phyloP scores from a whole-genome alignment of 2,888 invertebrate species.

The Heliothis peltigera region DNA sequence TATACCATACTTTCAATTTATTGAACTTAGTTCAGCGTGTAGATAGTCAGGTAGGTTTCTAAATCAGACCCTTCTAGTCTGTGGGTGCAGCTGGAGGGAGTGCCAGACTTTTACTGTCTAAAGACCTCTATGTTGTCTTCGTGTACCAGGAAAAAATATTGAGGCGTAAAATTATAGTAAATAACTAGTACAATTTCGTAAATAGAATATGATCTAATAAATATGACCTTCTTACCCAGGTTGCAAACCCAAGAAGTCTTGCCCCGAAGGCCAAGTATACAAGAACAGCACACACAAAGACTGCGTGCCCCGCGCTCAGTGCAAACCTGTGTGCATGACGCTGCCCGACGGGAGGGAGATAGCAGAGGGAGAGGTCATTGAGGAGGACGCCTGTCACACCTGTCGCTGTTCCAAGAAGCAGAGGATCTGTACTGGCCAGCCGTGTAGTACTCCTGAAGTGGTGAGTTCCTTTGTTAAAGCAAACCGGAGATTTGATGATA shows the following conservation, averaged over 20 bases:
- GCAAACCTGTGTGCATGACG: conserved; percentile 92
- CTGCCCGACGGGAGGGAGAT: conserved; percentile 91
- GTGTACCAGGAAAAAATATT: too few species aligned
- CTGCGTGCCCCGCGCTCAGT: conserved; percentile 93
- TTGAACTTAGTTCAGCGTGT: too few species aligned
- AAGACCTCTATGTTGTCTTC: too few species aligned
- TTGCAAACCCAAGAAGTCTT: conserved; percentile 92
- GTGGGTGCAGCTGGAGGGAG: too few species aligned
- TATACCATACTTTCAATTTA: too few species aligned
- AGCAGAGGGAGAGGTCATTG: conserved; percentile 94
- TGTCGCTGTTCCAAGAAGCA: conserved; percentile 94
- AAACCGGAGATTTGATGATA: background rate
- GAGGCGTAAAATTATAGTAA: too few species aligned
- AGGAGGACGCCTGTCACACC: conserved; percentile 94
- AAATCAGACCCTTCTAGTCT: too few species aligned
- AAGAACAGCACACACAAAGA: conserved; percentile 91
- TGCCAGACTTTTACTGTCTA: too few species aligned
- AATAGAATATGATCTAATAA: too few species aligned
- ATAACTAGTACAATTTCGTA: too few species aligned
- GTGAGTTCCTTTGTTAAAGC: conserved; percentile 62
- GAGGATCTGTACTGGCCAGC: conserved; percentile 92
- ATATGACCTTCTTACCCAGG: conserved; percentile 88
- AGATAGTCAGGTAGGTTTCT: too few species aligned
- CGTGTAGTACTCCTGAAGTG: conserved; percentile 87
- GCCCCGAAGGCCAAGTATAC: conserved; percentile 93